Evolutionary conservation across 2,797 vertebrate genomes (phyloP).

Genomic region (Hypotaenidia philippensis): DNA sequence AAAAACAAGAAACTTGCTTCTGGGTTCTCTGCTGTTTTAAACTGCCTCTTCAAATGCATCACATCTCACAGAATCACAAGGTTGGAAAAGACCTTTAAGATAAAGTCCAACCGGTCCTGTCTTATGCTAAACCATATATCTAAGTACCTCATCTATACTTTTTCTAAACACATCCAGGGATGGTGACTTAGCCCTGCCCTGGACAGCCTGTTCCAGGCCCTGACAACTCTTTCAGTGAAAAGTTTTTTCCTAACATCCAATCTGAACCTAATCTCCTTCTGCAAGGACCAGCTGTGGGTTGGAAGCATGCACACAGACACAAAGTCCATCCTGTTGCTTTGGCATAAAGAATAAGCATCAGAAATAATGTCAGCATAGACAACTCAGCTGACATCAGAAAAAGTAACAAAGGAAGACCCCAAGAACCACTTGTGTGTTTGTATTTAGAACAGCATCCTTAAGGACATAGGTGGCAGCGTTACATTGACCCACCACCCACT

Average conservation of each 20-base stretch:
- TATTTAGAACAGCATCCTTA: not conserved
- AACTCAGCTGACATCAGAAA: not conserved
- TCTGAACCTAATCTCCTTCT: too few relatives aligned
- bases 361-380: not conserved
- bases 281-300: not conserved
- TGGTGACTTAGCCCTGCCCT: too few relatives aligned
- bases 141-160: too few relatives aligned
- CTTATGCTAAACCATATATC: too few relatives aligned
- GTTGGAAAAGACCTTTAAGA: too few relatives aligned
- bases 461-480: not conserved
- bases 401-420: not conserved
- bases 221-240: too few relatives aligned
- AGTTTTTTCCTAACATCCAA: too few relatives aligned
- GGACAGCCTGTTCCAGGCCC: too few relatives aligned
- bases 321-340: not conserved
- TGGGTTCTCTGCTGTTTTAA: not conserved
- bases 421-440: not conserved
- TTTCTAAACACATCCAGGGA: too few relatives aligned
- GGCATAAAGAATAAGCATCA: not conserved
- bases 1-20: not conserved
- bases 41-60: not conserved
- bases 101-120: too few relatives aligned
- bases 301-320: rapidly evolving
- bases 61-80: too few relatives aligned
- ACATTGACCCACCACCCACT: not conserved